Conservation (phyloP, 2,888 invertebrate species). For the Sminthurinus aureus region DNA sequence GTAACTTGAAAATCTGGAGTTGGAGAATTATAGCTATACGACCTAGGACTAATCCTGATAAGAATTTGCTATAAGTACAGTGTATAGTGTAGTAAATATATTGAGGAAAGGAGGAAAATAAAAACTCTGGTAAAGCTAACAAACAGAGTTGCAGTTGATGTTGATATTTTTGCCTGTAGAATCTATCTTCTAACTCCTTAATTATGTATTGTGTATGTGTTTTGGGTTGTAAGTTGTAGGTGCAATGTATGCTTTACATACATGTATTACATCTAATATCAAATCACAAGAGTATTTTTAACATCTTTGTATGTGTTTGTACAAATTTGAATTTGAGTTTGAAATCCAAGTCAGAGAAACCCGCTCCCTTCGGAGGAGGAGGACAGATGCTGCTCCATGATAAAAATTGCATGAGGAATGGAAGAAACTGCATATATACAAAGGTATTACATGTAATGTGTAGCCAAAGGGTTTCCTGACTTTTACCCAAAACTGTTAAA, state of each 20-base stretch:
- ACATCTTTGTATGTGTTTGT: constrained; percentile 4
- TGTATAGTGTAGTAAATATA: not conserved
- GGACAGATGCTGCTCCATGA: constrained; percentile 35
- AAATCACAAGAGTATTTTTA: no score
- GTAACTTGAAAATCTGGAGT: no score
- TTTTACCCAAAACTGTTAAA: not conserved
- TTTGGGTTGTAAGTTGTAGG: no score
- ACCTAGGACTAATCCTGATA: no score
- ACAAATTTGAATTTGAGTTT: not conserved
- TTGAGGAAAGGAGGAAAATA: constrained; percentile 2
- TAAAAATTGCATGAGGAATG: constrained; percentile 40
- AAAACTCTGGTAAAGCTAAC: no score
- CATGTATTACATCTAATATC: no score
- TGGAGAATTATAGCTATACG: no score
- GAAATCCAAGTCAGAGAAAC: constrained; percentile 8
- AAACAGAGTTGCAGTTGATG: no score
- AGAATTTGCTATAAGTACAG: not conserved
- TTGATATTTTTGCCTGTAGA: no score
- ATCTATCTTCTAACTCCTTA: no score
- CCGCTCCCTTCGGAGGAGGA: constrained; percentile 12
- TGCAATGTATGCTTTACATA: no score
- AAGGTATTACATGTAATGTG: constrained; percentile 1
- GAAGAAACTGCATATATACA: not conserved
- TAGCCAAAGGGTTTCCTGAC: constrained; percentile 8
- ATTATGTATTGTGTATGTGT: no score